Conservation (phyloP, 2,888 invertebrate species). For the Ephialtes manifestator region DNA sequence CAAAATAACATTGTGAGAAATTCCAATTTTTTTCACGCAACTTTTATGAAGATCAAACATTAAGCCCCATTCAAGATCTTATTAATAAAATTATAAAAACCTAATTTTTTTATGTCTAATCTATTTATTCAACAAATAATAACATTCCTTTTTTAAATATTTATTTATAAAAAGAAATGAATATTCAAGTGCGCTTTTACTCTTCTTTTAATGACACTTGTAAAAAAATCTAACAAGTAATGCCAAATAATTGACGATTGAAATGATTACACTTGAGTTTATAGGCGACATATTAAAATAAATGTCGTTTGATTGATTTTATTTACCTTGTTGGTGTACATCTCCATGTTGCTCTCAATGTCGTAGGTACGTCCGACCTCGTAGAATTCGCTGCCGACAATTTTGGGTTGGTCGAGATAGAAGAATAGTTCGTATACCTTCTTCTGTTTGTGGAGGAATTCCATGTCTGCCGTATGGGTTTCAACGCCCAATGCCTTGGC, state of each 20-base stretch:
- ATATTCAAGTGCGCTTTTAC: no score
- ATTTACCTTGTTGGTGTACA: constrained; percentile 80
- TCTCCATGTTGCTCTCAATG: constrained; percentile 79
- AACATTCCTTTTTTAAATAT: no score
- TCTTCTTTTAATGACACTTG: no score
- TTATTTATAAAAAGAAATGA: no score
- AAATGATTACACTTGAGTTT: neutral
- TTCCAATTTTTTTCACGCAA: neutral
- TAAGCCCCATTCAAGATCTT: no score
- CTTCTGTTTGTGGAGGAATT: constrained; percentile 83
- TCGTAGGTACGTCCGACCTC: constrained; percentile 81
- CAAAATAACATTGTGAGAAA: no score
- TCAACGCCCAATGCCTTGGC: constrained; percentile 71
- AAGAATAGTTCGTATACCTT: constrained; percentile 83
- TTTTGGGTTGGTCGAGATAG: constrained; percentile 79
- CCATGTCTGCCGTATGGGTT: constrained; percentile 81
- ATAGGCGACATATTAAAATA: neutral
- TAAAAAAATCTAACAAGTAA: no score
- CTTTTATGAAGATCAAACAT: neutral
- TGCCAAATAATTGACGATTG: no score
- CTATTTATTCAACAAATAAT: no score
- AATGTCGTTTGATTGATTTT: neutral
- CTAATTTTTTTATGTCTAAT: no score
- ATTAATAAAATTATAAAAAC: no score
- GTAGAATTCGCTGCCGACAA: constrained; percentile 80